Conservation (phyloP, 2,888 invertebrate species). For the Acleris laterana region DNA sequence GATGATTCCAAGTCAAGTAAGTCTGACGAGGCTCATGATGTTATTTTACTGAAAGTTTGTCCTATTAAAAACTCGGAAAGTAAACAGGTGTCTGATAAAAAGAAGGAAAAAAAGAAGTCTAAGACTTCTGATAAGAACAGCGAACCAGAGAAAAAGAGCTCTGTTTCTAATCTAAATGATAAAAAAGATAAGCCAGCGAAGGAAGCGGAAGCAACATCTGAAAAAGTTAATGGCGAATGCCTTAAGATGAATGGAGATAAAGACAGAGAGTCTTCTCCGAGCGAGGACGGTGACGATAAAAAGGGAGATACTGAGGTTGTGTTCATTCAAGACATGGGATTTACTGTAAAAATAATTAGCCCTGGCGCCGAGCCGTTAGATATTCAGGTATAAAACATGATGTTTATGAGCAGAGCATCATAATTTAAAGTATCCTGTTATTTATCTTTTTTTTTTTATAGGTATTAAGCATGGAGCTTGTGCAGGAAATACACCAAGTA, state of each 20-base stretch:
- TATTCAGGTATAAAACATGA: constrained; percentile 88
- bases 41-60: constrained; percentile 50
- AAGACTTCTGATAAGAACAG: constrained; percentile 57
- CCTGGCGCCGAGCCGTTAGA: constrained; percentile 96
- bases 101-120: constrained; percentile 68
- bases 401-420: background rate
- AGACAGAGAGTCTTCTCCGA: constrained; percentile 74
- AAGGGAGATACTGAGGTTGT: constrained; percentile 91
- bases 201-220: constrained; percentile 52
- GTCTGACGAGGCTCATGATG: constrained; percentile 64
- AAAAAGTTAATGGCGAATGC: constrained; percentile 64
- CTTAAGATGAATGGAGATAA: constrained; percentile 71
- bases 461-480: constrained; percentile 98
- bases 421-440: too few relatives aligned
- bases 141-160: constrained; percentile 63
- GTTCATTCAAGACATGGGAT: constrained; percentile 95
- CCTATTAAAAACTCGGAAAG: constrained; percentile 55
- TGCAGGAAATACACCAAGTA: constrained; percentile 98
- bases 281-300: constrained; percentile 83
- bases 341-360: constrained; percentile 96
- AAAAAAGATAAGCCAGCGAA: constrained; percentile 53
- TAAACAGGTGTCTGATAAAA: constrained; percentile 64
- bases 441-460: constrained; percentile 51
- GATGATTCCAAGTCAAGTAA: constrained; percentile 72
- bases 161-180: constrained; percentile 53